phyloP scores from a whole-genome alignment of 53 echinoderm and acorn worm genomes.

The Luidia sarsii region DNA sequence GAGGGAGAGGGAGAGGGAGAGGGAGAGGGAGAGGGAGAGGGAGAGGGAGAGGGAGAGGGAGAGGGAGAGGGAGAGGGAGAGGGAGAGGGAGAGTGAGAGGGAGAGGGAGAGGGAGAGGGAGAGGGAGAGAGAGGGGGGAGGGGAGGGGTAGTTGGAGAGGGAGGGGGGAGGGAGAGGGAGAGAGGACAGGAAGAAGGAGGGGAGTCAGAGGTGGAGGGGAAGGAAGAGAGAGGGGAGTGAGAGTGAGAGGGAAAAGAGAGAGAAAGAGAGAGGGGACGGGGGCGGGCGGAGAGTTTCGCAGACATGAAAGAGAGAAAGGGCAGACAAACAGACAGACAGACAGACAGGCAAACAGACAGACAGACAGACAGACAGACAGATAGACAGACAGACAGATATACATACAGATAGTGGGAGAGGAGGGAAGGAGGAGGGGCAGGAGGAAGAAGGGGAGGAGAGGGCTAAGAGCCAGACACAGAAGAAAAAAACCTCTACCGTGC shows the following conservation, averaged over 20 bases:
- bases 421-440: too few relatives aligned
- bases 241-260: neutral
- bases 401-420: too few relatives aligned
- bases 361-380: too few relatives aligned
- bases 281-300: neutral
- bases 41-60: neutral
- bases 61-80: too few relatives aligned
- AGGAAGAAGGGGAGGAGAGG: too few relatives aligned
- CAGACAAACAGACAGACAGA: neutral
- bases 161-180: neutral
- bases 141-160: too few relatives aligned
- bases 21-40: neutral
- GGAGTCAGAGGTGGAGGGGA: neutral
- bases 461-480: too few relatives aligned
- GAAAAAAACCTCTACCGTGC: too few relatives aligned
- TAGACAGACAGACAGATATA: neutral
- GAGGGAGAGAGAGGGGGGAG: neutral
- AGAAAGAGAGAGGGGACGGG: slow-evolving; percentile 3
- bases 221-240: too few relatives aligned
- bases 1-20: neutral
- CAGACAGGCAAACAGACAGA: neutral
- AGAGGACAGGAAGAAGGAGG: neutral
- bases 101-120: neutral
- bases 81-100: neutral
- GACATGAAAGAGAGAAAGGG: neutral